phyloP scores from a whole-genome alignment of 2,888 invertebrate species.

The Agrochola litura region DNA sequence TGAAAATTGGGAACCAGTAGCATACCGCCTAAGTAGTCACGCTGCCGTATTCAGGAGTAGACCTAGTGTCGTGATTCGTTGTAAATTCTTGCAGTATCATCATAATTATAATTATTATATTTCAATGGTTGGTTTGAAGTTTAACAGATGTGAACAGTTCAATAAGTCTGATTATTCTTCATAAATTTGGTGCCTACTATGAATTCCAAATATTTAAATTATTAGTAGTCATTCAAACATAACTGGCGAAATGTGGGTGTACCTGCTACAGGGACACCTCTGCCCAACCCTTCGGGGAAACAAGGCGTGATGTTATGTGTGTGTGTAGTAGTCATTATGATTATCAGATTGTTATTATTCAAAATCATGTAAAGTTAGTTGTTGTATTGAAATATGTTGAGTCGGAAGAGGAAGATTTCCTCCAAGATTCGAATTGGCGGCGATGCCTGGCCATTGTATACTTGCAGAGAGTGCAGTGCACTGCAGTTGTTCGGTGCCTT shows the following conservation, averaged over 20 bases:
- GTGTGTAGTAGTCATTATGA: no score
- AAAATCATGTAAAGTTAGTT: no score
- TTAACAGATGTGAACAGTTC: not conserved
- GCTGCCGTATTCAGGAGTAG: not conserved
- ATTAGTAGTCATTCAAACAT: no score
- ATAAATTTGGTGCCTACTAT: no score
- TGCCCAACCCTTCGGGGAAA: no score
- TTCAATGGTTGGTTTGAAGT: no score
- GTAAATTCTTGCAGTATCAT: not conserved
- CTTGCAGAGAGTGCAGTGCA: not conserved
- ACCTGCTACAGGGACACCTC: no score
- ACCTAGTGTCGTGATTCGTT: not conserved
- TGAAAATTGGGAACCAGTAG: not conserved
- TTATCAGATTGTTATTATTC: no score
- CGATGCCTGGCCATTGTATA: not conserved
- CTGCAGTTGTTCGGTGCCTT: not conserved
- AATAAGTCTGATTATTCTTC: not conserved
- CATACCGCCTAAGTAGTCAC: not conserved
- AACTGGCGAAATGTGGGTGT: no score
- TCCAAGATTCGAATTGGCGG: not conserved
- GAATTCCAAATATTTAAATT: no score
- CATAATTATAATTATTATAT: not conserved
- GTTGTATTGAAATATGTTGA: not conserved
- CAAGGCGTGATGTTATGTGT: no score
- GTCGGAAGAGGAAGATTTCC: not conserved